Evolutionary conservation across 2,888 invertebrate genomes (phyloP).

Genomic region (Stenotaenia linearis): DNA sequence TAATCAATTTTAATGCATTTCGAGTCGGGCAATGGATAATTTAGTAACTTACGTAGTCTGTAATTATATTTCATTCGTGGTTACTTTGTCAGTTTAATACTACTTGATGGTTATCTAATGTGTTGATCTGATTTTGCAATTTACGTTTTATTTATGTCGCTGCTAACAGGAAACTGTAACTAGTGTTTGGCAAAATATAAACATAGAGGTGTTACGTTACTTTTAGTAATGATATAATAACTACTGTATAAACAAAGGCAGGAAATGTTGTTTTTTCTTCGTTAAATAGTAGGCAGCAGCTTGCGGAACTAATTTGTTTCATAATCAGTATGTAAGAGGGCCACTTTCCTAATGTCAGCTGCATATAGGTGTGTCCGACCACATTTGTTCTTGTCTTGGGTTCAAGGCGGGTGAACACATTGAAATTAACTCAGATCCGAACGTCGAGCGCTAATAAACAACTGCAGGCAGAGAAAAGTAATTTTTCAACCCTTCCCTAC

Average conservation of each 20-base stretch:
- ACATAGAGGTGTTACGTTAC: neutral
- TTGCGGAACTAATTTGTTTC: constrained; percentile 5
- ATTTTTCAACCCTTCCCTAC: neutral
- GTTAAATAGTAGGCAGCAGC: neutral
- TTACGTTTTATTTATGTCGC: neutral
- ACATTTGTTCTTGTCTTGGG: constrained; percentile 1
- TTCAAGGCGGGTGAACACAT: neutral
- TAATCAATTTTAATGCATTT: constrained; percentile 8
- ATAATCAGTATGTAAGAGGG: constrained; percentile 17
- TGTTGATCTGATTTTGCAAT: neutral
- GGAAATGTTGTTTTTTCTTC: neutral
- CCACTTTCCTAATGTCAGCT: constrained; percentile 19
- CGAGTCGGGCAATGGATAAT: neutral
- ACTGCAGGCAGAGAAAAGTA: neutral
- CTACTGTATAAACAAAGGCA: constrained; percentile 8
- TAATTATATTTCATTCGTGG: constrained; percentile 4
- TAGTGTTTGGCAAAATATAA: neutral
- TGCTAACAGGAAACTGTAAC: neutral
- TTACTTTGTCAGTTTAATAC: neutral
- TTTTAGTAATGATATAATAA: neutral
- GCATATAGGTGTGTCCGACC: constrained; percentile 15
- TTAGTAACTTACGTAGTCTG: neutral
- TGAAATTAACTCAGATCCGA: neutral
- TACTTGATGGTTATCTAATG: neutral
- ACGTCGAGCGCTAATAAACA: neutral